Base-by-base conservation (phyloP, 2,797 vertebrate species). In the Carapus acus region DNA sequence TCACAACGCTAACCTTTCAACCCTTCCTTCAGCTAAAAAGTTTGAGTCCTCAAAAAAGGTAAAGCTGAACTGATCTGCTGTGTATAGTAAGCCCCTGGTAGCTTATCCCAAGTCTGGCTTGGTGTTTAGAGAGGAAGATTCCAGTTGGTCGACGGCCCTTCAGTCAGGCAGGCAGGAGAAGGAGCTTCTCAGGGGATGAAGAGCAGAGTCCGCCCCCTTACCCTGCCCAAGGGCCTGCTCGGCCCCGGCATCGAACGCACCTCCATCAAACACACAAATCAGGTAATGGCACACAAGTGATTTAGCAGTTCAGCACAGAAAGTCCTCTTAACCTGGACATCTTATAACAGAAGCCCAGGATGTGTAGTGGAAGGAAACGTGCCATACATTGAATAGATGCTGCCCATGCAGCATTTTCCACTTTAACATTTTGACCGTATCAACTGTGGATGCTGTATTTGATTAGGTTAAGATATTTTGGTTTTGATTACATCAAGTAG, bases 121-220 rank as follows among this genome's bases (percentile, higher is more conserved):
- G 88, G 90, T 94, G 82, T 93, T 93, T 92, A 95, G 93, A 96
- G 87, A 92, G 93, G 91, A 97, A 93, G 91, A 93, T 90, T 81
- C 90, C 90, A 65, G 76, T 93, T 88, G 92, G 89, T 88, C 92
- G 93, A 82, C 92, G 92, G 88, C 88, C 88, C 85, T 86, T 94
- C 90, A 90, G 90, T 92, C 92, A 86, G 90, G 86, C 88, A 87
- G 89, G 88, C 89, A 86, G 90, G 87, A 85, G 72, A 89, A 91
- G 91, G 90, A 93, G 90, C 89, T 91, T 93, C 90, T 93, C 91
- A 74, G 92, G 91, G 69, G 88, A 91, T 55, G 90, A 91, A 82
- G 88, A 93, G 88, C 93, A 94, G 88, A 90, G 89, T 83, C 90
- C 90, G 65, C 90, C 92, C 90, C 89, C 88, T 83, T 93, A 90